phyloP scores from a whole-genome alignment of 2,797 vertebrate genomes.

The Pipistrellus pygmaeus region DNA sequence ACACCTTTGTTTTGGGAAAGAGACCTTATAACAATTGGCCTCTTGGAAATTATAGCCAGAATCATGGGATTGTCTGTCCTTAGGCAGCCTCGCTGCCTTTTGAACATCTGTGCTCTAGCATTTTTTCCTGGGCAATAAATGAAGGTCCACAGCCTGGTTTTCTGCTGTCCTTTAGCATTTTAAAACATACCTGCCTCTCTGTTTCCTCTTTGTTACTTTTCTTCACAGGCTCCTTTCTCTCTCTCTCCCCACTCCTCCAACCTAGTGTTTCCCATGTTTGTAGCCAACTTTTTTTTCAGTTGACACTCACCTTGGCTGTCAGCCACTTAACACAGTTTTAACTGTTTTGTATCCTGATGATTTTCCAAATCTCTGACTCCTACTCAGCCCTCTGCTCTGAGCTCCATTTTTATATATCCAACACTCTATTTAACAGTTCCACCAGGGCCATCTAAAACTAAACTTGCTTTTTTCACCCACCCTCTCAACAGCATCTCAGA shows the following conservation, averaged over 20 bases:
- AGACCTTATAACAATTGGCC: neutral
- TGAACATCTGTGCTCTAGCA: neutral
- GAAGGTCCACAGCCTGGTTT: neutral
- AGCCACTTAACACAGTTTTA: neutral
- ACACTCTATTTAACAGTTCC: neutral
- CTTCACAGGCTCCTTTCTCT: neutral
- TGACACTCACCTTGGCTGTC: constrained; percentile 7
- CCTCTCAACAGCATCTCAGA: neutral
- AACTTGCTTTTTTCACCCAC: neutral
- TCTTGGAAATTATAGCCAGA: neutral
- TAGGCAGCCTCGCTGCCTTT: neutral
- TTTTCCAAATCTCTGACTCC: constrained; percentile 20
- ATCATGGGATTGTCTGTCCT: neutral
- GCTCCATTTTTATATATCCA: neutral
- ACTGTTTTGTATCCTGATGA: constrained; percentile 10
- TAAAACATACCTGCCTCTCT: constrained; percentile 7
- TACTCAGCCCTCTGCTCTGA: constrained; percentile 2
- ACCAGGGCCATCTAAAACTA: neutral
- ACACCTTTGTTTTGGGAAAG: constrained; percentile 42
- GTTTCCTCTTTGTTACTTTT: neutral
- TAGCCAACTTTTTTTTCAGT: constrained; percentile 47
- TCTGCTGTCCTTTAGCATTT: constrained; percentile 2
- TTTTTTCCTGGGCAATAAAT: neutral
- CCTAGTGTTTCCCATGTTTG: neutral
- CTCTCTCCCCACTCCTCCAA: neutral